These are phyloP conservation scores for Xenus cinereus DNA, from an alignment of 2,113 vertebrate genomes.

Conservation along the genomic window DNA sequence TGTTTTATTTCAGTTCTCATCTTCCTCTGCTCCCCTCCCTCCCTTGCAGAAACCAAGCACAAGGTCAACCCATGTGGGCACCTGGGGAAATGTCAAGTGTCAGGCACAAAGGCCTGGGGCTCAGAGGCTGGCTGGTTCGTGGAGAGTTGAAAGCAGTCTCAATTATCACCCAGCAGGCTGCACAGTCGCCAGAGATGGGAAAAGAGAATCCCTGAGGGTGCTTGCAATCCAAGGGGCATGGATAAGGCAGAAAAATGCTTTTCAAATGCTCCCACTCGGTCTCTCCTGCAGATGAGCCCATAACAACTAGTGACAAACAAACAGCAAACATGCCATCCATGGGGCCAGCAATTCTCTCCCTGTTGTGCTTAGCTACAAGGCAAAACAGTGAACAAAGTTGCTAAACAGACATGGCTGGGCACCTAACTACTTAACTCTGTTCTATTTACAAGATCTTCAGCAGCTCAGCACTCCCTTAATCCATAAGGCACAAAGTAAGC, in stretches of 20 bases:
- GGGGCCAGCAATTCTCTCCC: conserved; percentile 9
- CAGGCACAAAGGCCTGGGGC: background rate
- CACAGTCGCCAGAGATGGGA: background rate
- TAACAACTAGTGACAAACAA: conserved; percentile 26
- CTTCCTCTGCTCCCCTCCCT: background rate
- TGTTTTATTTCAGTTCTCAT: background rate
- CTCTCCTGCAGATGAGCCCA: background rate
- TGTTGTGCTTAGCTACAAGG: conserved; percentile 29
- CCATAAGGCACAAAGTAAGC: background rate
- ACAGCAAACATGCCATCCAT: background rate
- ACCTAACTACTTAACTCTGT: conserved; percentile 39
- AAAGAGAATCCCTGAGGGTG: background rate
- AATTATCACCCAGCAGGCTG: conserved; percentile 7
- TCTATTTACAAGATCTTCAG: conserved; percentile 48
- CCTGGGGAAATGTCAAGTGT: conserved; percentile 23
- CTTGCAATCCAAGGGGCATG: background rate
- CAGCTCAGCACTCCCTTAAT: conserved; percentile 27
- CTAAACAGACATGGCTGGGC: conserved; percentile 32
- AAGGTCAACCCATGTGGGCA: background rate
- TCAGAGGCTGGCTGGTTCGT: background rate
- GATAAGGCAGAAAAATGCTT: background rate
- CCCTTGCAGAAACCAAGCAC: background rate
- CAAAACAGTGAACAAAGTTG: background rate
- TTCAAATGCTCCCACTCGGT: background rate
- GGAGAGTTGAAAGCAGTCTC: background rate